These are phyloP conservation scores for Megalurothrips usitatus DNA, from an alignment of 2,888 invertebrate species.

Conservation along the genomic window DNA sequence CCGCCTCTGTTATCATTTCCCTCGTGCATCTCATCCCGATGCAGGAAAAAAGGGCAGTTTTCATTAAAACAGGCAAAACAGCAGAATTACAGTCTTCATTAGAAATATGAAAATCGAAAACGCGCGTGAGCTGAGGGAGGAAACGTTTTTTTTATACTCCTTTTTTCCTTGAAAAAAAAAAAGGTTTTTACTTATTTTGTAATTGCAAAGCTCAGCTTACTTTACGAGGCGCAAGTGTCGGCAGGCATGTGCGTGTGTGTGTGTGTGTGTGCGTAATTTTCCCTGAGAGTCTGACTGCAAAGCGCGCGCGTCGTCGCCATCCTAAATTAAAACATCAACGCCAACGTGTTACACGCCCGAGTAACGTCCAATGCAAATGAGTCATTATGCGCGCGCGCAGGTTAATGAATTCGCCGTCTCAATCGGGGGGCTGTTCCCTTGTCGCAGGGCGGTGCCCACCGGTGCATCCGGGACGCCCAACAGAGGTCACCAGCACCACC, in stretches of 20 bases:
- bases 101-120: neutral
- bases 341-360: constrained; percentile 19
- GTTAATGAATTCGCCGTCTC: constrained; percentile 20
- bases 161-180: neutral
- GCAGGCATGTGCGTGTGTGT: no score
- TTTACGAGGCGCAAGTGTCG: neutral
- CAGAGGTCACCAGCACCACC: neutral
- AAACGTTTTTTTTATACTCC: neutral
- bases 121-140: neutral
- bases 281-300: neutral
- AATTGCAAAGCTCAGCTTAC: neutral
- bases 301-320: neutral
- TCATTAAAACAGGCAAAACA: no score
- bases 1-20: no score
- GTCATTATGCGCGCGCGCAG: neutral
- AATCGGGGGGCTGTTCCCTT: neutral
- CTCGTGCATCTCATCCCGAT: no score
- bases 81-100: neutral
- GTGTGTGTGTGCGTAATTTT: neutral
- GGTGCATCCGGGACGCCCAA: neutral
- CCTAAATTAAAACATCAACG: constrained; percentile 25
- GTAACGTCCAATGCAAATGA: constrained; percentile 17
- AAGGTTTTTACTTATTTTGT: neutral
- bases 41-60: no score
- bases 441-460: neutral